These are phyloP conservation scores for Cossypha niveicapilla DNA, from an alignment of 2,797 vertebrate species.

Conservation along the genomic window DNA sequence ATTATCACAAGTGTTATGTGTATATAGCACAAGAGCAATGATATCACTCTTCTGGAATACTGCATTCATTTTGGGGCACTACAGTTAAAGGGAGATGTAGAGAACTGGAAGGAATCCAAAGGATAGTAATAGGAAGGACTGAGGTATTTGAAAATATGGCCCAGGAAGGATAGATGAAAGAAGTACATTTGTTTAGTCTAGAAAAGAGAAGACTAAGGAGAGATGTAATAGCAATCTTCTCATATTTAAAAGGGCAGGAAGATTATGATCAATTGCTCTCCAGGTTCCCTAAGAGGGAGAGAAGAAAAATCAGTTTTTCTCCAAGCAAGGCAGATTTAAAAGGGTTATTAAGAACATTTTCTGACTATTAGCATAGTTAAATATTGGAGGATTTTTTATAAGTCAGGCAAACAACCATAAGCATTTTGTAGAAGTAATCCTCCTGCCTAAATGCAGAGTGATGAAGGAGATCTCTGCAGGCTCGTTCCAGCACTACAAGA, in stretches of 20 bases:
- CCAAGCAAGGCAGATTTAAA: not conserved
- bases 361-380: not conserved
- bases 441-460: not conserved
- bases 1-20: not conserved
- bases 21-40: not conserved
- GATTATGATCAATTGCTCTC: not conserved
- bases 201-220: conserved; percentile 19
- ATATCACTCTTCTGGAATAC: conserved; percentile 48
- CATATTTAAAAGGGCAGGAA: not conserved
- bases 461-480: not conserved
- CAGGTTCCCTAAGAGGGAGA: not conserved
- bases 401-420: not conserved
- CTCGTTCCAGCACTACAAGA: not conserved
- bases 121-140: not conserved
- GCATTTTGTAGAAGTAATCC: not conserved
- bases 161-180: conserved; percentile 38
- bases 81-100: not conserved
- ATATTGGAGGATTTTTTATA: not conserved
- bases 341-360: not conserved
- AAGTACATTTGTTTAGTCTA: conserved; percentile 66
- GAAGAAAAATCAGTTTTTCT: conserved; percentile 16
- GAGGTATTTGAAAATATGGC: conserved; percentile 21
- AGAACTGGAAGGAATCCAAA: conserved; percentile 41
- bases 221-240: conserved; percentile 2
- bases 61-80: not conserved